These are phyloP conservation scores for Rotaria macrura DNA, from an alignment of 2,888 invertebrate genomes.

Conservation along the genomic window DNA sequence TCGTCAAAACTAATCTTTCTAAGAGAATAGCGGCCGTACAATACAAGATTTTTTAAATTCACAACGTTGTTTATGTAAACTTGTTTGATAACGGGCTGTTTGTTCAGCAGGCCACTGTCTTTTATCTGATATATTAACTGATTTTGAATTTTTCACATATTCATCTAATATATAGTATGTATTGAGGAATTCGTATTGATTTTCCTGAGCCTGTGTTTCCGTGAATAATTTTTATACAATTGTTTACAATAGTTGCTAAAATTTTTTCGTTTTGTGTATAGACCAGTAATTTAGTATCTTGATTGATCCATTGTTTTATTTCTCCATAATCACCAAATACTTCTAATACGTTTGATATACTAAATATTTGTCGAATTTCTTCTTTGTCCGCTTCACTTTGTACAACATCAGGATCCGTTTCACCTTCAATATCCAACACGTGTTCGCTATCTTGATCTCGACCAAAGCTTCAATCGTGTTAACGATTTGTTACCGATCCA, in stretches of 20 bases:
- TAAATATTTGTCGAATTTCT: background rate
- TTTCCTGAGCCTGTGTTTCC: slow-evolving; percentile 70
- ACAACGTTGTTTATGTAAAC: too few relatives aligned
- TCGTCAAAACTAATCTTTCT: too few relatives aligned
- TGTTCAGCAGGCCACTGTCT: too few relatives aligned
- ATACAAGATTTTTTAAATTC: too few relatives aligned
- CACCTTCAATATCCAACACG: background rate
- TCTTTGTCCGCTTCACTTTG: background rate
- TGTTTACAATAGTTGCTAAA: background rate
- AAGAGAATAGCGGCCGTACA: too few relatives aligned
- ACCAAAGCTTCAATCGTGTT: too few relatives aligned
- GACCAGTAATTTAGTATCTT: background rate
- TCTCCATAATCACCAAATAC: background rate
- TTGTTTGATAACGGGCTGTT: too few relatives aligned
- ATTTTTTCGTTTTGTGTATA: background rate
- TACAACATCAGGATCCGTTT: background rate
- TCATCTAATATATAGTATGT: slow-evolving; percentile 78
- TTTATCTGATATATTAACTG: slow-evolving; percentile 62
- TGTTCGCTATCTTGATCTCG: background rate
- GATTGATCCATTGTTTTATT: background rate
- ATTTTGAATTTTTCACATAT: slow-evolving; percentile 55
- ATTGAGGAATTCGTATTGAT: slow-evolving; percentile 84
- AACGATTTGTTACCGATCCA: too few relatives aligned
- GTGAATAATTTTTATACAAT: slow-evolving; percentile 24
- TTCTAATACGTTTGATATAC: background rate